Evolutionary conservation across 2,113 vertebrate genomes (phyloP), one percentile per base, ranked within the genome.

Genomic region (Actinemys pallida): DNA sequence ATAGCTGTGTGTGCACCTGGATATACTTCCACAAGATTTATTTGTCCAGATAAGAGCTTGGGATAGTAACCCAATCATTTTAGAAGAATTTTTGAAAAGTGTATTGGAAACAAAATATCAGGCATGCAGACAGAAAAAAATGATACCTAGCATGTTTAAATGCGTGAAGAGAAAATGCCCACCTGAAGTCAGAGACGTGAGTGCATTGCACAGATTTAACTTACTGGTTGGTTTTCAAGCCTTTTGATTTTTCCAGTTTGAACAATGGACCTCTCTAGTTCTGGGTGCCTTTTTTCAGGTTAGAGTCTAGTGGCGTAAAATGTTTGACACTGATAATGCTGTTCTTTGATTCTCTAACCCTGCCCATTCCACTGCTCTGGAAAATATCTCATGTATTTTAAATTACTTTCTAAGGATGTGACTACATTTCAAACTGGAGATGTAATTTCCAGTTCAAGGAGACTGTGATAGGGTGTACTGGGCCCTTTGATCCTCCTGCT

Each of bases 1-100:
- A 35, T 54, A 7, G 54, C 19, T 13, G 8, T 52, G 8, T 0
- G 0, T 8, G 0, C 1, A 29, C 83, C 54, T 65, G 13, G 3
- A 47, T 52, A 35, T 56, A 1, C 56, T 53, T n/a, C 10, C 2
- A 3, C 85, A 76, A 89, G 80, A 53, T 27, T 56, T 52, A 2
- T 85, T 90, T 86, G 45, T 88, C 45, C 42, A 27, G 53, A 52
- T 57, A 45, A 88, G 35, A 72, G 49, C 79, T 62, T 47, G 62
- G 45, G 20, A 72, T 52, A 62, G 50, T 24, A 93, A 53, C 72
- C 14, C n/a, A 10, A 17, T 17, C 4, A 24, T 50, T 54, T n/a
- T 45, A 83, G 65, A 62, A 49, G 12, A 78, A 79, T 45, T 78
- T 72, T n/a, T 27, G 2, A 59, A 56, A 62, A 62, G 59, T 62